Evolutionary conservation across 2,113 vertebrate genomes (phyloP).

Genomic region (Kobus ellipsiprymnus): DNA sequence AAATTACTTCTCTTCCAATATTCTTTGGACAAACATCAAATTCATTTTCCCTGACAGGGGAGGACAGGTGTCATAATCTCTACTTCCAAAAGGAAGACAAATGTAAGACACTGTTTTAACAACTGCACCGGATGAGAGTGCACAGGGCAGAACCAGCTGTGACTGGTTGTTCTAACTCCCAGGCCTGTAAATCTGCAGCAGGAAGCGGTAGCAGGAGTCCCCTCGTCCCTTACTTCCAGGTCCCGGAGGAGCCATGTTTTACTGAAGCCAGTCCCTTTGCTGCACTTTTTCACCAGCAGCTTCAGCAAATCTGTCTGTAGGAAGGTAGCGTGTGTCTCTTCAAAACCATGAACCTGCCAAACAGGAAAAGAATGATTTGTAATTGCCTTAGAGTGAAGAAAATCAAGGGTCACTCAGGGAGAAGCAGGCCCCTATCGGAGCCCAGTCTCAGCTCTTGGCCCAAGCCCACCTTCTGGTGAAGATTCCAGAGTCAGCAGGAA

Average conservation of each 20-base stretch:
- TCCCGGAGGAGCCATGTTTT: constrained; percentile 97
- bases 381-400: neutral
- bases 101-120: neutral
- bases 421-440: neutral
- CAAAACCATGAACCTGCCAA: constrained; percentile 88
- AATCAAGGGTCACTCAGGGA: neutral
- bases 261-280: constrained; percentile 97
- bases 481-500: neutral
- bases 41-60: constrained; percentile 19
- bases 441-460: neutral
- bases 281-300: constrained; percentile 95
- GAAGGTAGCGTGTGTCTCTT: constrained; percentile 87
- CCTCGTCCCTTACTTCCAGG: constrained; percentile 83
- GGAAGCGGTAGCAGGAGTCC: neutral
- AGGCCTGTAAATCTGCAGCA: neutral
- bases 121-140: neutral
- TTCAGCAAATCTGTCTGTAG: constrained; percentile 91
- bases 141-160: neutral
- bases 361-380: neutral
- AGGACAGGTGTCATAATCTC: neutral
- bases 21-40: constrained; percentile 35
- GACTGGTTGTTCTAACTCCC: neutral
- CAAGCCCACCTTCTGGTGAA: neutral
- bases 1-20: constrained; percentile 10
- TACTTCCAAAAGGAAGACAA: constrained; percentile 6